Evolutionary conservation across 2,113 vertebrate genomes (phyloP).

Genomic region (Oryzias celebensis): DNA sequence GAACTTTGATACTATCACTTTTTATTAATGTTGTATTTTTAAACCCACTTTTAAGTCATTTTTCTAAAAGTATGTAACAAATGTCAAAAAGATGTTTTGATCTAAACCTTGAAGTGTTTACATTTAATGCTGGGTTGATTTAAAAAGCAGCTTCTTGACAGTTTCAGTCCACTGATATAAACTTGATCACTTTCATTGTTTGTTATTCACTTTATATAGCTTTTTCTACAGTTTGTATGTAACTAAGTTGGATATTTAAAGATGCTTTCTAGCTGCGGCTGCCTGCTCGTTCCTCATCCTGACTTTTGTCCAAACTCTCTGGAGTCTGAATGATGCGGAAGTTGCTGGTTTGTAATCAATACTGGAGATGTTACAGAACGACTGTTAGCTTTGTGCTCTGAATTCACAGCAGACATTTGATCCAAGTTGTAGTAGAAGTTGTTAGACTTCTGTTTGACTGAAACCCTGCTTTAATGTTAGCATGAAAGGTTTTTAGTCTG

Average conservation of each 20-base stretch:
- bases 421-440: no score
- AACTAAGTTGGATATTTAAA: constrained; percentile 35
- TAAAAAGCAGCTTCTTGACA: constrained; percentile 26
- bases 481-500: not conserved
- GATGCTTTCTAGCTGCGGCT: constrained; percentile 6
- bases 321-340: not conserved
- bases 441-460: not conserved
- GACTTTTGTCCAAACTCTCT: not conserved
- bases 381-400: not conserved
- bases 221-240: constrained; percentile 35
- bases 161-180: constrained; percentile 17
- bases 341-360: constrained; percentile 10
- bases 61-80: not conserved
- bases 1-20: constrained; percentile 58
- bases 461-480: not conserved
- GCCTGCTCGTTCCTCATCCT: not conserved
- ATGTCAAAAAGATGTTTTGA: constrained; percentile 2
- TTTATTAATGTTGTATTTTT: constrained; percentile 60
- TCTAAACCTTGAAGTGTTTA: constrained; percentile 6
- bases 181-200: constrained; percentile 8
- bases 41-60: constrained; percentile 50
- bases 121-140: constrained; percentile 1
- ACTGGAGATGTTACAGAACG: not conserved
- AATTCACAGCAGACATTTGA: not conserved
- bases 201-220: constrained; percentile 29